Conservation (phyloP, 1,140 invertebrate species). For the Wiebesia pumilae region DNA sequence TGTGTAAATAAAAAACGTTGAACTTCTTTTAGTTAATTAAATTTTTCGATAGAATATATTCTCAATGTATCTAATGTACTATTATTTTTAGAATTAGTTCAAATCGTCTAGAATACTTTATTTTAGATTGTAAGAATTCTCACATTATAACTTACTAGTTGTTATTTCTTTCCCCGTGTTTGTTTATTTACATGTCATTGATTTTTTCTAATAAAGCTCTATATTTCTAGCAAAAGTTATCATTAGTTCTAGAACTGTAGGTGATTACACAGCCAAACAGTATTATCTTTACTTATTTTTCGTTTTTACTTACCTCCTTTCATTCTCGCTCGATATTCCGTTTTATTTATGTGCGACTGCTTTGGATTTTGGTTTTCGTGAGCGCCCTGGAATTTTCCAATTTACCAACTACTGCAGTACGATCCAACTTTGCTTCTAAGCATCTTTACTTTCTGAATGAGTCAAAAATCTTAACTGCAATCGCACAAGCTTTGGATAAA, state of each 20-base stretch:
- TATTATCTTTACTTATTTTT: slow-evolving; percentile 28
- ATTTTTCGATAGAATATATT: too few relatives aligned
- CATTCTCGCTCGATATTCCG: not conserved
- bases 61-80: too few relatives aligned
- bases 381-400: slow-evolving; percentile 35
- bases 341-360: not conserved
- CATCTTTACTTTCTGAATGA: not conserved
- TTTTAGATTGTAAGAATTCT: too few relatives aligned
- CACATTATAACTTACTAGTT: not conserved
- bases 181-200: not conserved
- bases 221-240: not conserved
- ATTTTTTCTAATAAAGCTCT: slow-evolving; percentile 22
- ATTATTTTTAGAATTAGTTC: too few relatives aligned
- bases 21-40: too few relatives aligned
- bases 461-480: not conserved
- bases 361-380: not conserved
- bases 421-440: not conserved
- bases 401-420: not conserved
- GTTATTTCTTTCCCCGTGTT: not conserved
- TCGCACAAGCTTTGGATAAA: not conserved
- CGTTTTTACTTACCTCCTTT: not conserved
- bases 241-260: slow-evolving; percentile 17
- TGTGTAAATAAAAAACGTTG: too few relatives aligned
- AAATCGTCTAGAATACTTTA: too few relatives aligned
- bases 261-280: slow-evolving; percentile 23